Percentiles rank a stretch among this genome's conserved stretches.
Conservation (phyloP, 2,797 vertebrate species). For the Peromyscus nudipes region DNA sequence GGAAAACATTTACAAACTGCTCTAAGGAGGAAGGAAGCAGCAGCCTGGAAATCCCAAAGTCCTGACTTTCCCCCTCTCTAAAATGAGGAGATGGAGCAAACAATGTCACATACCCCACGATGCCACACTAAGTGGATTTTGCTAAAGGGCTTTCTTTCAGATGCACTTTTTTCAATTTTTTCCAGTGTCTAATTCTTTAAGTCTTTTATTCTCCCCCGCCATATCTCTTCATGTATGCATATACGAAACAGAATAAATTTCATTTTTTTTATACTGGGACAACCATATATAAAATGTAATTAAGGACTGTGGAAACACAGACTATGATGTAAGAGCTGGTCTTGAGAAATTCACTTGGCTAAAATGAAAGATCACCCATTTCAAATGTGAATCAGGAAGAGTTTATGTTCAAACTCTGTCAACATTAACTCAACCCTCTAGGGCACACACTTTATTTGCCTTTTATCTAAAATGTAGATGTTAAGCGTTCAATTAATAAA, state of each 20-base stretch:
- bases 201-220: not conserved
- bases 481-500: constrained; percentile 49
- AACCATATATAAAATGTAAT: not conserved
- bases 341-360: constrained; percentile 50
- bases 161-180: not conserved
- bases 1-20: not conserved
- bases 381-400: not conserved
- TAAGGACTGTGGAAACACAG: not conserved
- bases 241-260: not conserved
- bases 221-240: not conserved
- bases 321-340: not conserved
- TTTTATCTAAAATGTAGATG: constrained; percentile 59
- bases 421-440: constrained; percentile 37
- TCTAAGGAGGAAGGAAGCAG: not conserved
- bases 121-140: constrained; percentile 13
- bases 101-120: not conserved
- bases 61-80: not conserved
- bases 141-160: not conserved
- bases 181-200: not conserved
- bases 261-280: not conserved
- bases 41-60: not conserved
- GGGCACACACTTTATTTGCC: constrained; percentile 27
- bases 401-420: not conserved
- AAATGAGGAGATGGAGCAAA: not conserved
- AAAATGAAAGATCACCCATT: constrained; percentile 37